A percentile compares a stretch with the other conserved stretches of the same genome.
These are phyloP conservation scores for Cyprinella venusta DNA, from an alignment of 2,797 vertebrate species.

Conservation along the genomic window DNA sequence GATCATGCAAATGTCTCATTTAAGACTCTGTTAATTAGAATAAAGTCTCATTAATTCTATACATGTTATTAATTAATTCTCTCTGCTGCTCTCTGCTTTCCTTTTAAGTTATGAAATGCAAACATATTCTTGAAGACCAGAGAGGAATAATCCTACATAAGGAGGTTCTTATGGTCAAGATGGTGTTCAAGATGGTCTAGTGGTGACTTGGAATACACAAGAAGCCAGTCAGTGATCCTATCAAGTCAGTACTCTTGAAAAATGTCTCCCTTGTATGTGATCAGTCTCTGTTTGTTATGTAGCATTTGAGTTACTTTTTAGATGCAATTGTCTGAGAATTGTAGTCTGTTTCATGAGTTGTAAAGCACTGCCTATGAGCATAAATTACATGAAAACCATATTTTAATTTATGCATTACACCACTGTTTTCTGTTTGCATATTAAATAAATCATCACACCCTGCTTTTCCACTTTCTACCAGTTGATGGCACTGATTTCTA, in stretches of 20 bases:
- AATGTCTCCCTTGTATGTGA: not conserved
- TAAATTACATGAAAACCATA: not conserved
- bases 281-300: constrained; percentile 12
- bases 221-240: not conserved
- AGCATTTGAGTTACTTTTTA: not conserved
- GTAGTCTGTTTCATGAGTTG: constrained; percentile 11
- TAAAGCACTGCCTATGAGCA: constrained; percentile 18
- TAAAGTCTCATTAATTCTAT: not conserved
- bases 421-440: constrained; percentile 34
- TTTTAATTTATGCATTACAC: constrained; percentile 25
- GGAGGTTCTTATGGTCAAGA: not conserved
- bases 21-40: constrained; percentile 45
- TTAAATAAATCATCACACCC: constrained; percentile 24
- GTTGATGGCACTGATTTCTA: constrained; percentile 47
- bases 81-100: constrained; percentile 1
- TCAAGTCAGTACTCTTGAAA: constrained; percentile 12
- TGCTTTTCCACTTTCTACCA: constrained; percentile 46
- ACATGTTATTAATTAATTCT: constrained; percentile 1
- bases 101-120: constrained; percentile 6
- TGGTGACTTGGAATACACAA: not conserved
- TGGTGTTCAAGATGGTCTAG: not conserved
- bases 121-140: not conserved
- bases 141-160: not conserved
- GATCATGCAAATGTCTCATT: constrained; percentile 25
- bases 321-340: not conserved